A percentile compares a stretch with the other conserved stretches of the same genome.
These are phyloP conservation scores for Eurytoma adleriae DNA, from an alignment of 2,888 invertebrate species.

Conservation along the genomic window DNA sequence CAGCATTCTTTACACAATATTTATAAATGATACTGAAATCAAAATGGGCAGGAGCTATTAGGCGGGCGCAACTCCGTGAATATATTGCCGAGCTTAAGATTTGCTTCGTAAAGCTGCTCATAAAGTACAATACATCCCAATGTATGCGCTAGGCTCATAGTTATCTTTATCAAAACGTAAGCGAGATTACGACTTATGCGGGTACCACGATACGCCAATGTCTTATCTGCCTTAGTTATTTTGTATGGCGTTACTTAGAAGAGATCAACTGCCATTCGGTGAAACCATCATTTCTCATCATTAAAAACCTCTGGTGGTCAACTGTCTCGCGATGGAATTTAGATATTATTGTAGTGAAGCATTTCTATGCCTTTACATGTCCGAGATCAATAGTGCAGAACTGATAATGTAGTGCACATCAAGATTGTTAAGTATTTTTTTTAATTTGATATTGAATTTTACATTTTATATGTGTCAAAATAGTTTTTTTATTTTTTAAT, in stretches of 20 bases:
- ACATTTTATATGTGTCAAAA: no score
- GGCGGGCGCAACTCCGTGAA: no score
- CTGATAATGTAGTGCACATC: no score
- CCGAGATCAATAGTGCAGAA: no score
- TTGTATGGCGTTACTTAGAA: neutral
- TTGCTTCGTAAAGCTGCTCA: neutral
- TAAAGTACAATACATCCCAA: conserved; percentile 23
- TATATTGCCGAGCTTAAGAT: neutral
- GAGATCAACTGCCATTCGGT: no score
- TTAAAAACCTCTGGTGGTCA: neutral
- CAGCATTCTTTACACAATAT: neutral
- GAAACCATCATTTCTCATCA: no score
- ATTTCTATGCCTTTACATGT: no score
- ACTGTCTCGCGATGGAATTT: no score
- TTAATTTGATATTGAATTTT: no score
- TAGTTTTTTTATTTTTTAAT: no score
- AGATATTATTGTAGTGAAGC: neutral
- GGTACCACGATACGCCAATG: conserved; percentile 1
- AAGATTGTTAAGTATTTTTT: no score
- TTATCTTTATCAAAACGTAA: conserved; percentile 18
- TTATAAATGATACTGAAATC: neutral
- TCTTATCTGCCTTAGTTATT: conserved; percentile 10
- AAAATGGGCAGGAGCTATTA: no score
- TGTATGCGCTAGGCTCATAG: neutral
- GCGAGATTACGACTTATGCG: conserved; percentile 6